Evolutionary conservation across 1,140 invertebrate genomes (phyloP).

Genomic region (Oncopeltus fasciatus): DNA sequence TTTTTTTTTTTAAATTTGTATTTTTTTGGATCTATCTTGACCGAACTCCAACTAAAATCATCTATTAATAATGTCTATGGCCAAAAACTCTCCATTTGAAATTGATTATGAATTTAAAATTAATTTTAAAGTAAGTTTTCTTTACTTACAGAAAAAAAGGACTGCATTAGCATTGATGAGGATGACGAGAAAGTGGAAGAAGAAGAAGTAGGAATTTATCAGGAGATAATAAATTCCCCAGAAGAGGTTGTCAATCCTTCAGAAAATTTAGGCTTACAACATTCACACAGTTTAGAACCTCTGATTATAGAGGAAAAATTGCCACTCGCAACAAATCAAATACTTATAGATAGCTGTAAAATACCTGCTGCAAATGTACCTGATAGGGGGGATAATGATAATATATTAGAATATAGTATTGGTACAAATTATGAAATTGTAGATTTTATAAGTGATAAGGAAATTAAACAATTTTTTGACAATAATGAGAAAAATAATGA

Average conservation of each 20-base stretch:
- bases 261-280: neutral
- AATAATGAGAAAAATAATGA: slow-evolving; percentile 6
- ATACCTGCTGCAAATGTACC: slow-evolving; percentile 27
- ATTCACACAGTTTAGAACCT: neutral
- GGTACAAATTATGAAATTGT: slow-evolving; percentile 13
- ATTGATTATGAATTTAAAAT: too few relatives aligned
- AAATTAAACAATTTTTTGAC: slow-evolving; percentile 19
- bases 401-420: slow-evolving; percentile 24
- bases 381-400: slow-evolving; percentile 26
- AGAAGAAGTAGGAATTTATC: neutral
- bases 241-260: neutral
- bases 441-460: slow-evolving; percentile 8
- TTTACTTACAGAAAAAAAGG: neutral
- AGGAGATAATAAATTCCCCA: neutral
- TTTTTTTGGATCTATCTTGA: too few relatives aligned
- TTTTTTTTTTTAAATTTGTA: too few relatives aligned
- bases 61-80: too few relatives aligned
- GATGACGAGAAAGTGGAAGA: neutral
- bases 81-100: too few relatives aligned
- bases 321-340: neutral
- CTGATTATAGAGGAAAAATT: neutral
- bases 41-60: too few relatives aligned
- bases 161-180: neutral
- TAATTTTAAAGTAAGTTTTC: too few relatives aligned
- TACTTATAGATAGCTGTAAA: neutral